Base-by-base conservation (phyloP, 2,797 vertebrate species). In the Oophaga sylvatica region DNA sequence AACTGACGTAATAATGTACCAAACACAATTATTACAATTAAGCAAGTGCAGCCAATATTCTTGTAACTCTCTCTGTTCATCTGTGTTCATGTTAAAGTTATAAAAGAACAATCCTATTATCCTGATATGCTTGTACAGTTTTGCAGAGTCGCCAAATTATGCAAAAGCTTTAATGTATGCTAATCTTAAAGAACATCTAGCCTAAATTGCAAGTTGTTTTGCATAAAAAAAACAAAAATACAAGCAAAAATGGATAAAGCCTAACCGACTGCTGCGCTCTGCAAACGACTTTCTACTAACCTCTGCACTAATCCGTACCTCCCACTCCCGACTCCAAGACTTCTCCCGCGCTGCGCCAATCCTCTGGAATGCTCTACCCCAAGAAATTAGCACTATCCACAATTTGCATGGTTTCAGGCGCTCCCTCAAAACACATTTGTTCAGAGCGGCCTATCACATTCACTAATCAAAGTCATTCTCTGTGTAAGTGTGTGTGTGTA, bases 201-300 rank as follows among this genome's bases (percentile, higher is more conserved):
- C 77, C 41, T 35, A 78, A 78, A 35, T 16, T 79, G 15, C 59
- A 63, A 63, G 79, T 65, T 65, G 31, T 63, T 80, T 62, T n/a
- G 65, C 79, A 80, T 62, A 41, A 29, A 29, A 35, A 35, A 80
- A 53, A 62, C 19, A 80, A 60, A 80, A 80, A 60, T 19, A 80
- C 22, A 65, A 63, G 79, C 31, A n/a, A 75, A 75, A 75, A n/a
- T n/a, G 20, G 26, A 26, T 26, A 26, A 26, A 26, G 26, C 26
- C 26, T 26, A 26, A 26, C 26, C 26, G 0, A 26, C 26, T 26
- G 26, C 26, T 26, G 26, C 26, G 26, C 26, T 26, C 26, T 26
- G 26, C 26, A 26, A 26, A 26, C 26, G 26, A 26, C 26, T 26
- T 26, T 26, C 26, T 0, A 26, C 26, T 26, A 26, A 26, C 26